Percentiles rank a stretch among this genome's conserved stretches.
Evolutionary conservation across 2,888 invertebrate genomes (phyloP).

Genomic region (Ophion ventricosus): DNA sequence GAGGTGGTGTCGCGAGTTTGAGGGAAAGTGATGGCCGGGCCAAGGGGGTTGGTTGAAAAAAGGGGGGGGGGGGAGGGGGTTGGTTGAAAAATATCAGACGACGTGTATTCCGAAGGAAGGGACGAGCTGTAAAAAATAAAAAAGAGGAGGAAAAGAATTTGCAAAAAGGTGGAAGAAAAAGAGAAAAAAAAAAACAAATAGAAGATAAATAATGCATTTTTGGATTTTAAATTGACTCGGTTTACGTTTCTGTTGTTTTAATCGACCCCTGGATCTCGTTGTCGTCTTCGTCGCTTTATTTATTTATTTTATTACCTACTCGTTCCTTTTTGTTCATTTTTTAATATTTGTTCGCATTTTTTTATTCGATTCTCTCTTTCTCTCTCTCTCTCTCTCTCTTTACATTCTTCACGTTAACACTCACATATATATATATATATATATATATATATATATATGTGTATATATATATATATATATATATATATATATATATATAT

Average conservation of each 20-base stretch:
- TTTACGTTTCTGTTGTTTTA: too few species aligned
- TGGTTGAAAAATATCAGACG: slow-evolving; percentile 23
- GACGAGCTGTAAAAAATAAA: too few species aligned
- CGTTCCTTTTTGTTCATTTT: background rate
- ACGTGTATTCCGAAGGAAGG: slow-evolving; percentile 14
- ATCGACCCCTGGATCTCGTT: background rate
- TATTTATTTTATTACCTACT: slow-evolving; percentile 14
- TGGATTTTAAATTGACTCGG: too few species aligned
- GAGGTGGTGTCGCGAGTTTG: too few species aligned
- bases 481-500: too few species aligned
- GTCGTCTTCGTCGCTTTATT: slow-evolving; percentile 1
- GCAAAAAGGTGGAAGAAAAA: slow-evolving; percentile 34
- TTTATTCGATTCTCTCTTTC: too few species aligned
- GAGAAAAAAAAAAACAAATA: slow-evolving; percentile 27
- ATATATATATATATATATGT: too few species aligned
- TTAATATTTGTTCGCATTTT: background rate
- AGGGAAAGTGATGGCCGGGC: too few species aligned
- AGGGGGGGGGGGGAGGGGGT: too few species aligned
- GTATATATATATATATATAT: slow-evolving; percentile 23
- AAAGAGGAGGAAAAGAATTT: slow-evolving; percentile 2
- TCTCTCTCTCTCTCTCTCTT: too few species aligned
- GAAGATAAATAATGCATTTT: slow-evolving; percentile 58
- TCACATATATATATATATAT: too few species aligned
- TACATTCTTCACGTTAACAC: background rate
- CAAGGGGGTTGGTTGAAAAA: too few species aligned